Percentiles rank a stretch among this genome's conserved stretches.
These are phyloP conservation scores for Drosophila santomea DNA, from an alignment of 1,140 invertebrate species.

Conservation along the genomic window DNA sequence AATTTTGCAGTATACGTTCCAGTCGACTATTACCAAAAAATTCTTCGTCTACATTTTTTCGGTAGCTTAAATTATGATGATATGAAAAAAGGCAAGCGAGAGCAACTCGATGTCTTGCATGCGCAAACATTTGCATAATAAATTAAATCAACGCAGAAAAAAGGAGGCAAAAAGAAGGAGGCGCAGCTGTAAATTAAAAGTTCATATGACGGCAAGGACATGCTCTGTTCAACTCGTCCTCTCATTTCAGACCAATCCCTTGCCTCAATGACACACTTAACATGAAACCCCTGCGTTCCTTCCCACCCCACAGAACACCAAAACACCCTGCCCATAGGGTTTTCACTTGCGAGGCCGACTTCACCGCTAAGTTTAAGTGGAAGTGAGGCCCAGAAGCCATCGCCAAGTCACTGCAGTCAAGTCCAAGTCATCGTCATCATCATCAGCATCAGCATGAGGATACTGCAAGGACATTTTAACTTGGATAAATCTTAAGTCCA, in stretches of 20 bases:
- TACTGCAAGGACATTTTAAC: slow-evolving; percentile 24
- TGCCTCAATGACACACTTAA: slow-evolving; percentile 45
- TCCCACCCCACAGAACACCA: neutral
- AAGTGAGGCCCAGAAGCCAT: slow-evolving; percentile 40
- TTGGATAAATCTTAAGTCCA: neutral
- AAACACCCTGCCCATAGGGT: slow-evolving; percentile 10
- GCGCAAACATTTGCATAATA: slow-evolving; percentile 68
- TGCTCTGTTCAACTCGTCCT: slow-evolving; percentile 8
- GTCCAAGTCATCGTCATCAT: slow-evolving; percentile 41
- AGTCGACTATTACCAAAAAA: neutral
- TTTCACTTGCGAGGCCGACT: slow-evolving; percentile 30
- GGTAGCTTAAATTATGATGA: slow-evolving; percentile 58
- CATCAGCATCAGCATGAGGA: slow-evolving; percentile 18
- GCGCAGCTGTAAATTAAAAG: slow-evolving; percentile 73
- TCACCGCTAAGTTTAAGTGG: slow-evolving; percentile 42
- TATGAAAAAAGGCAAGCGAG: slow-evolving; percentile 30
- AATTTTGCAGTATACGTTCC: neutral
- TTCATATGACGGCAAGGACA: slow-evolving; percentile 67
- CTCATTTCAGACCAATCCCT: slow-evolving; percentile 28
- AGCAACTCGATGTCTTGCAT: slow-evolving; percentile 20
- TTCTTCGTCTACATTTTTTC: neutral
- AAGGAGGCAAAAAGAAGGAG: slow-evolving; percentile 7
- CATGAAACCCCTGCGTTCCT: neutral
- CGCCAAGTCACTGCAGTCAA: slow-evolving; percentile 47
- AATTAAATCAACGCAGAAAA: slow-evolving; percentile 66